Base-by-base conservation (phyloP, 37 sponge, comb jelly and placozoan genomes). In the Halichondria panicea region DNA sequence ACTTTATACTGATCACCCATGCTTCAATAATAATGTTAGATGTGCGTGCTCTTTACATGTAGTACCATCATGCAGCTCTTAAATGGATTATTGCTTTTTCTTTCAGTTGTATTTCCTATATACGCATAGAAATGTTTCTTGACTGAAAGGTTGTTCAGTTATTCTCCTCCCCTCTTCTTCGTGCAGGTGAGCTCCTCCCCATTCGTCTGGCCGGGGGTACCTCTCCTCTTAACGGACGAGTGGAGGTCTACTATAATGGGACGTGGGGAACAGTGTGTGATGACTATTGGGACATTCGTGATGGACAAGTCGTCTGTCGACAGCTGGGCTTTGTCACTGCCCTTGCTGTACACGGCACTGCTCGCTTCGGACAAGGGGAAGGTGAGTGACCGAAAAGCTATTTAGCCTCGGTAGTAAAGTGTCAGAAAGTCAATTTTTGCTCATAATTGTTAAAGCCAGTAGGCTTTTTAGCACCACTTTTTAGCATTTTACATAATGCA, bases 241-340 rank as follows among this genome's bases (percentile, higher is more conserved):
- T 88, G 32, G 89, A 92, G 65, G 43, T 92, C 13, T 83, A 55
- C 72, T 68, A 76, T 59, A 87, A 87, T 36, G 71, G 76, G 0
- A 71, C 70, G 13, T 92, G 88, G 88, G 84, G 83, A 18, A 80
- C 89, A 4, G 66, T 92, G 12, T 92, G 93, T 71, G 84, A 91
- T 48, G 77, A 83, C 46, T 50, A 13, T 34, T 87, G 84, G 84
- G 88, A 55, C 59, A 60, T 80, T 3, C 22, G 31, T 8, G 93
- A 87, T 34, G 88, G 81, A 45, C 48, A 27, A 19, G 93, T 92
- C 13, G 85, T 84, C 28, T 89, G 90, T 38, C 43, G 48, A 35
- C 66, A 77, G 62, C 74, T 89, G 31, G 90, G 85, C 11, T 89
- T 63, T 61, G 75, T 46, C 5, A 31, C 25, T 22, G 81, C 87